These are phyloP conservation scores for Hypena proboscidalis DNA, from an alignment of 2,888 invertebrate genomes.

Conservation along the genomic window DNA sequence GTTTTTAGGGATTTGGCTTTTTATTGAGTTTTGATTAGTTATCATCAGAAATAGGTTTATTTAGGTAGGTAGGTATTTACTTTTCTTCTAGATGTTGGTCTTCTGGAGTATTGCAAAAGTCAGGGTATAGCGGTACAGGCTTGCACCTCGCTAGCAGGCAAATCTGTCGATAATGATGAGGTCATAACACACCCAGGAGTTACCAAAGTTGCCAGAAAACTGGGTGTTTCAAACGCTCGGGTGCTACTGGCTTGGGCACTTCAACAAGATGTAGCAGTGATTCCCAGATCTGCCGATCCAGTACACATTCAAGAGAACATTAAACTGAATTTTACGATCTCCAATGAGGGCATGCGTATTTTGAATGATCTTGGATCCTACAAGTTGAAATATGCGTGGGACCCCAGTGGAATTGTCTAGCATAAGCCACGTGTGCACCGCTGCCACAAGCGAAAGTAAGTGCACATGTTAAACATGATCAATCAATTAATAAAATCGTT, in stretches of 20 bases:
- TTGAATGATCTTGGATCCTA: slow-evolving; percentile 47
- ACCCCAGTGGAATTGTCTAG: slow-evolving; percentile 51
- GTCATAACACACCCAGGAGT: slow-evolving; percentile 87
- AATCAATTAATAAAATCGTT: no score
- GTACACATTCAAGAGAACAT: slow-evolving; percentile 86
- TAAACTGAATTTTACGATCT: slow-evolving; percentile 84
- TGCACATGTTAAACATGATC: no score
- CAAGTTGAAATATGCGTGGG: slow-evolving; percentile 63
- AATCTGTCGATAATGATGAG: slow-evolving; percentile 65
- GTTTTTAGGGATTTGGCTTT: no score
- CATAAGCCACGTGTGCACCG: neutral
- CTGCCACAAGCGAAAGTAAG: no score
- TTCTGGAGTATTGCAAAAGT: slow-evolving; percentile 87
- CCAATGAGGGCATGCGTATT: slow-evolving; percentile 76
- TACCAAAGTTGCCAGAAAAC: slow-evolving; percentile 83
- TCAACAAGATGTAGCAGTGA: slow-evolving; percentile 88
- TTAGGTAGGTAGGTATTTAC: no score
- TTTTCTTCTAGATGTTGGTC: slow-evolving; percentile 86
- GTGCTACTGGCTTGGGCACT: slow-evolving; percentile 91
- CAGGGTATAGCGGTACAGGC: slow-evolving; percentile 91
- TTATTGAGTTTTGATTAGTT: no score
- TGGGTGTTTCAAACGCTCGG: slow-evolving; percentile 86
- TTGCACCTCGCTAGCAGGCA: slow-evolving; percentile 90
- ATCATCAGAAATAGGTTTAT: no score
- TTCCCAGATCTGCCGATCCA: slow-evolving; percentile 87